Evolutionary conservation across 1,140 invertebrate genomes (phyloP), one percentile per base, ranked within the genome.

Genomic region (Polypedilum pembai): DNA sequence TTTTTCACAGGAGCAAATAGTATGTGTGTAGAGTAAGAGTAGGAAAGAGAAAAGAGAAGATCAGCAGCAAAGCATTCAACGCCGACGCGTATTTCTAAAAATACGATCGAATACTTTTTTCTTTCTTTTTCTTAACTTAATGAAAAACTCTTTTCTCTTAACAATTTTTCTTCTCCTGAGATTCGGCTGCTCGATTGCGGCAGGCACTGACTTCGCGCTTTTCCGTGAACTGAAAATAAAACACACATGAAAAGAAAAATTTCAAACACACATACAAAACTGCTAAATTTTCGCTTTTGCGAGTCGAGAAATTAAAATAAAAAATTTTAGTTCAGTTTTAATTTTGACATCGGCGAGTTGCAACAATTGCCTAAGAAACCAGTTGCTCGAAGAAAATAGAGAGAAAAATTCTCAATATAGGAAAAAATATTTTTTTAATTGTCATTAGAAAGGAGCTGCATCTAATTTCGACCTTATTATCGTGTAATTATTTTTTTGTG

Each of bases 261-360:
- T 5, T 33, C 24, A 69, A 69, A 21, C 17, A 18, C 65, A 18
- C 65, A 69, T 33, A 33, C 1, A 33, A 33, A 33, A 3, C 20
- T 8, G 65, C 17, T 33, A 33, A 33, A 69, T 7, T 20, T 8
- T 69, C 65, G 65, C 65, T 21, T 3, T 33, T 69, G 65, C 17
- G 65, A 69, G 65, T 69, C 65, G 65, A 20, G 65, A 69, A 69
- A 69, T 20, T 69, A 8, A 21, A 33, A 33, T 33, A 33, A 69
- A 69, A 69, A 18, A 18, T 69, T 69, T 69, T 69, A 69, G 65
- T 69, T 69, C 65, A 69, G 65, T 69, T 69, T 69, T 69, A 69
- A 69, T 69, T 69, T 69, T 69, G 65, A 69, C 65, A 69, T 69
- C 65, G 65, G 65, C 65, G 65, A 69, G 65, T 69, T 69, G 65